phyloP scores from a whole-genome alignment of 2,797 vertebrate species.

The Alectoris magna region DNA sequence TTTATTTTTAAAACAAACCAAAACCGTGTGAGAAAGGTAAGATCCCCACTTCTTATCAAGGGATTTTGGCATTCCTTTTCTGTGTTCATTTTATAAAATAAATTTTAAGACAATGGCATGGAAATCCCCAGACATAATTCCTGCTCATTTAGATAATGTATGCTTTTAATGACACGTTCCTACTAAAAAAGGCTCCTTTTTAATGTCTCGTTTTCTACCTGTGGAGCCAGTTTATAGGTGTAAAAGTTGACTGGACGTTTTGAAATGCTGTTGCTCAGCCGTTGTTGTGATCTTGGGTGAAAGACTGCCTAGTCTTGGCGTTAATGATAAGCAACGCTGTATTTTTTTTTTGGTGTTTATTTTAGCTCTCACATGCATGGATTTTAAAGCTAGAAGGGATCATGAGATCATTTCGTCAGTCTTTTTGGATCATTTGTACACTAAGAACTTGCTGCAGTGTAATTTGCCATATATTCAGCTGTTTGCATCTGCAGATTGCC shows the following conservation, averaged over 20 bases:
- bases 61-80: not conserved
- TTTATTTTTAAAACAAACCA: not conserved
- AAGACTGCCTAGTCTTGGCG: not conserved
- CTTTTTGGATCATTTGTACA: not conserved
- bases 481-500: not conserved
- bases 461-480: not conserved
- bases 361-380: not conserved
- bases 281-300: not conserved
- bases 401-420: constrained; percentile 19
- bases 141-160: not conserved
- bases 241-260: not conserved
- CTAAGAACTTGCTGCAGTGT: not conserved
- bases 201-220: not conserved
- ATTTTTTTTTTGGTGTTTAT: not conserved
- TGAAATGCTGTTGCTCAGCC: not conserved
- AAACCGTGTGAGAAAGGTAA: not conserved
- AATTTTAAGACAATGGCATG: not conserved
- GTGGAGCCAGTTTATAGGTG: not conserved
- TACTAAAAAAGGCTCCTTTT: not conserved
- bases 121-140: not conserved
- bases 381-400: constrained; percentile 32
- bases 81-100: not conserved
- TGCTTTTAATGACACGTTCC: not conserved
- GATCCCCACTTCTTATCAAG: not conserved
- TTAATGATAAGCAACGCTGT: not conserved